These are phyloP conservation scores for Tridacna crocea DNA, from an alignment of 2,888 invertebrate genomes.

Conservation along the genomic window DNA sequence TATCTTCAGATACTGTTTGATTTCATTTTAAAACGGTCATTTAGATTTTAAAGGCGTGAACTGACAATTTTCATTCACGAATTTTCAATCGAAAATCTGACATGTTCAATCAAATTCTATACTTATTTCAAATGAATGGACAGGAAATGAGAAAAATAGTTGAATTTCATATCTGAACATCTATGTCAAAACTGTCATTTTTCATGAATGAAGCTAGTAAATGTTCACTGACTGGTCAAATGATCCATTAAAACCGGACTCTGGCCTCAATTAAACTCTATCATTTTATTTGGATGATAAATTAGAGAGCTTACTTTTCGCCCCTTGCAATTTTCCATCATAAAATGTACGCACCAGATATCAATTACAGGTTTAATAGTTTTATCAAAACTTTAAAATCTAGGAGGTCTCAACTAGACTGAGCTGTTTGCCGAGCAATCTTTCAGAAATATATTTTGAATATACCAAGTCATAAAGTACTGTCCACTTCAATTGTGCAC, in stretches of 20 bases:
- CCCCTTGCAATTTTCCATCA: conserved; percentile 47
- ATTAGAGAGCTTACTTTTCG: conserved; percentile 19
- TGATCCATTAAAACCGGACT: conserved; percentile 42
- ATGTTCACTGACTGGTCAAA: conserved; percentile 33
- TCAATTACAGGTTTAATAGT: conserved; percentile 54
- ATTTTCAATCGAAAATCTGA: background rate
- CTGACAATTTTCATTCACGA: background rate
- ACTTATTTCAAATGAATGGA: conserved; percentile 25
- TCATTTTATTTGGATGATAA: conserved; percentile 31
- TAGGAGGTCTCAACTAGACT: conserved; percentile 33
- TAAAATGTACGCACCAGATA: conserved; percentile 50
- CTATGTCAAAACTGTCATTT: conserved; percentile 52
- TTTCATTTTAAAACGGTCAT: too few species aligned
- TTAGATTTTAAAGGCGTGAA: too few species aligned
- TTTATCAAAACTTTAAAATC: conserved; percentile 53
- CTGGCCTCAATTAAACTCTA: conserved; percentile 41
- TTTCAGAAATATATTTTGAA: background rate
- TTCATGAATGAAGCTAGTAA: conserved; percentile 42
- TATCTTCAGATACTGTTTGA: too few species aligned
- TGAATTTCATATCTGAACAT: conserved; percentile 29
- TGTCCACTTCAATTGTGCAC: conserved; percentile 19
- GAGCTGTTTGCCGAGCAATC: conserved; percentile 7
- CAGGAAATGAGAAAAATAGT: conserved; percentile 26
- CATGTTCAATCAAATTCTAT: conserved; percentile 1
- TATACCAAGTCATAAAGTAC: background rate